Evolutionary conservation across 1,140 invertebrate species (phyloP), one percentile per base, ranked within the genome.

Genomic region (Bombyx mandarina): DNA sequence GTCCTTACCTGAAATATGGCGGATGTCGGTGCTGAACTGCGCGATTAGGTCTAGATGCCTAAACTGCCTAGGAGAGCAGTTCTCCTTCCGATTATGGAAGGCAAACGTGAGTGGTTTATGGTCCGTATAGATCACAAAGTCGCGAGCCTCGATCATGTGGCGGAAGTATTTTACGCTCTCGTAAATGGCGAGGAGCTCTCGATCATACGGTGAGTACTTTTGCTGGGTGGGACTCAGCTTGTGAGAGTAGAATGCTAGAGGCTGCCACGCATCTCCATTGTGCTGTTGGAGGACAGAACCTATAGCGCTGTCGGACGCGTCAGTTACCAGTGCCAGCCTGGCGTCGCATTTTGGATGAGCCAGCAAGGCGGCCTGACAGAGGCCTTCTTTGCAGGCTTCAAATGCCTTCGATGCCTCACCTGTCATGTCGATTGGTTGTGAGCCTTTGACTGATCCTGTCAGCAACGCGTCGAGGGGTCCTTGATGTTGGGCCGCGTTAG

Each of bases 151-250:
- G 5, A 48, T 9, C 47, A 48, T 48, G 9, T 48, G 47, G 47
- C 47, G 47, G 9, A 48, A 48, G 47, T 48, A 48, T 9, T 48
- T 48, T 6, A 48, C 18, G 47, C 47, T 18, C 18, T 48, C 47
- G 9, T 48, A 48, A 6, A 48, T 48, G 9, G 47, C 47, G 10
- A 48, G 47, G 3, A 48, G 47, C 47, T 48, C 47, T 5, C 47
- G 47, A 9, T 48, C 47, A 48, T 48, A 48, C 4, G 47, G 47
- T 48, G 47, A 48, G 47, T 48, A 48, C 18, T 48, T 48, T 18
- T 48, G 47, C 47, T 48, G 47, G 5, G 47, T n/a, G 9, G 47
- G 47, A 9, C 47, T 48, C 5, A 48, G 9, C 47, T 48, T 48
- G 10, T 9, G 47, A 9, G 47, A 48, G 9, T n/a, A 48, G 47